phyloP scores from a whole-genome alignment of 1,140 invertebrate species.

The Bombus huntii region DNA sequence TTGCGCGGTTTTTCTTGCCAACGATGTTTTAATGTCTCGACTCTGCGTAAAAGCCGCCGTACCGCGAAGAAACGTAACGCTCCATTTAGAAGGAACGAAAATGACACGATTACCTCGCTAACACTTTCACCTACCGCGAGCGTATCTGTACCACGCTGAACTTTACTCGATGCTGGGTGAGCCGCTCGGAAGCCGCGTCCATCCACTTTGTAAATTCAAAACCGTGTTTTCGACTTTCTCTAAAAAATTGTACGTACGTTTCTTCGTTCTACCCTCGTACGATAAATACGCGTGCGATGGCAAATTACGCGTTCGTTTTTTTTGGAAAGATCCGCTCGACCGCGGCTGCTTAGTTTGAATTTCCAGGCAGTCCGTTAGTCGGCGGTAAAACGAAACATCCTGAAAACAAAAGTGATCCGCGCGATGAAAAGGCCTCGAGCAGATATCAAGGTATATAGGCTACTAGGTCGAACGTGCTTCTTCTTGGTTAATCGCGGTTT shows the following conservation, averaged over 20 bases:
- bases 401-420: too few relatives aligned
- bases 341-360: rapidly evolving
- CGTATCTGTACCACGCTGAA: neutral
- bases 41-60: neutral
- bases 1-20: neutral
- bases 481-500: neutral
- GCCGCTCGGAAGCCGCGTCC: too few relatives aligned
- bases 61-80: neutral
- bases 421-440: too few relatives aligned
- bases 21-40: neutral
- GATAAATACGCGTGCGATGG: too few relatives aligned
- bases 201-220: neutral
- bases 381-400: too few relatives aligned
- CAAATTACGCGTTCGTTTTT: too few relatives aligned
- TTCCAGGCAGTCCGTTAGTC: too few relatives aligned
- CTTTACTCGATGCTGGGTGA: neutral
- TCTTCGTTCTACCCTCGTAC: too few relatives aligned
- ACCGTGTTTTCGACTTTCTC: neutral
- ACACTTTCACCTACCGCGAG: constrained; percentile 1
- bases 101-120: neutral
- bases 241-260: neutral
- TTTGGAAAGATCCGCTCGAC: too few relatives aligned
- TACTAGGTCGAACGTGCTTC: neutral
- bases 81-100: neutral
- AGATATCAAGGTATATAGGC: neutral